These are phyloP conservation scores for Anaspis maculata DNA, from an alignment of 2,888 invertebrate genomes.

Conservation along the genomic window DNA sequence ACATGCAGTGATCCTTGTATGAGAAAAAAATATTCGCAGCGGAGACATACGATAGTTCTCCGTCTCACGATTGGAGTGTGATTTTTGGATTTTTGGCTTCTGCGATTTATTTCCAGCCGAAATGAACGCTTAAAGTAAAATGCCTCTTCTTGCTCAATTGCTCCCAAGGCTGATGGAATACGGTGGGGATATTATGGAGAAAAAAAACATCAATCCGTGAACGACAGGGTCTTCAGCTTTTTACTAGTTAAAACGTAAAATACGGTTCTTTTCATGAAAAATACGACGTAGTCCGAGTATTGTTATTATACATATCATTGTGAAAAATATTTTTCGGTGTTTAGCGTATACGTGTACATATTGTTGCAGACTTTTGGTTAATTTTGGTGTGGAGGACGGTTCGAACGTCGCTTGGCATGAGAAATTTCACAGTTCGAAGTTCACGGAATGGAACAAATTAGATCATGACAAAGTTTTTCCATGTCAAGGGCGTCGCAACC, in stretches of 20 bases:
- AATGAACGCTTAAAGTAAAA: constrained; percentile 10
- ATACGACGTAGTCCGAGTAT: constrained; percentile 17
- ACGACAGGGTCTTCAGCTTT: constrained; percentile 30
- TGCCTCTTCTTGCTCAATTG: constrained; percentile 33
- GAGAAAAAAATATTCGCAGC: constrained; percentile 3
- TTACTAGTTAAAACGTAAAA: constrained; percentile 16
- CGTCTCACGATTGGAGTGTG: no score
- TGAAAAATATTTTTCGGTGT: constrained; percentile 22
- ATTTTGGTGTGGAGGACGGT: constrained; percentile 31
- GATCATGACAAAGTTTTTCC: constrained; percentile 10
- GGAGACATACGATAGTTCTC: constrained; percentile 10
- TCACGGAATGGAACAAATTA: not conserved
- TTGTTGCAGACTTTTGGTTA: constrained; percentile 26
- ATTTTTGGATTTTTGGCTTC: not conserved
- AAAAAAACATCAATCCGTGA: constrained; percentile 19
- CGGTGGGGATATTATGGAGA: not conserved
- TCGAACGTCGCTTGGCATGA: constrained; percentile 12
- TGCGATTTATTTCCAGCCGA: not conserved
- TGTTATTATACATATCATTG: constrained; percentile 31
- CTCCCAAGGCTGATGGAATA: constrained; percentile 21
- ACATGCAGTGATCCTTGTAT: constrained; percentile 43
- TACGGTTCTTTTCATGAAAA: constrained; percentile 12
- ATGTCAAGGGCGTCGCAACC: constrained; percentile 13
- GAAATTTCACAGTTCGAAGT: constrained; percentile 7
- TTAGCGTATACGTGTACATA: constrained; percentile 24